These are phyloP conservation scores for Megalonaias nervosa DNA, from an alignment of 1,140 invertebrate genomes.

Conservation along the genomic window DNA sequence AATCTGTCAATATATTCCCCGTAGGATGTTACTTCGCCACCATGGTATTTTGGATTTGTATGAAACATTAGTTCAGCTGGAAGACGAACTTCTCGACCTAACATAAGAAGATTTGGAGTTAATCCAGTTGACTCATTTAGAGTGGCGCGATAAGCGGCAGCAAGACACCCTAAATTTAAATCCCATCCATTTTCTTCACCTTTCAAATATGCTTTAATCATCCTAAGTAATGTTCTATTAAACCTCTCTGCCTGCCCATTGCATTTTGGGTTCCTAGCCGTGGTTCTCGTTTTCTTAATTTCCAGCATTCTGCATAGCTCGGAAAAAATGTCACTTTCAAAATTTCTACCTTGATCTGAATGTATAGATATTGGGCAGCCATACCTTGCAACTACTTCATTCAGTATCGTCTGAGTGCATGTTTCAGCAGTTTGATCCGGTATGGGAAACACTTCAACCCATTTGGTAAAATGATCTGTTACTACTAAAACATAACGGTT, in stretches of 20 bases:
- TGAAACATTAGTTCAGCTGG: constrained; percentile 14
- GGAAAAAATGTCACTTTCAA: background rate
- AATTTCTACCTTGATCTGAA: constrained; percentile 5
- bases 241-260: constrained; percentile 1
- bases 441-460: background rate
- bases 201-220: constrained; percentile 15
- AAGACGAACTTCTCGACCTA: constrained; percentile 12
- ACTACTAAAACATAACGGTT: constrained; percentile 45
- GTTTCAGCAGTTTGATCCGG: constrained; percentile 10
- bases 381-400: background rate
- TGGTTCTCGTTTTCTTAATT: background rate
- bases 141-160: constrained; percentile 16
- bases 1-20: constrained; percentile 15
- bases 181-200: constrained; percentile 28
- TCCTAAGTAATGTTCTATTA: constrained; percentile 6
- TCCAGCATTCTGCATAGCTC: constrained; percentile 7
- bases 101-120: constrained; percentile 5
- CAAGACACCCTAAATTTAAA: constrained; percentile 10
- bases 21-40: constrained; percentile 6
- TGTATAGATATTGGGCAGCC: constrained; percentile 2
- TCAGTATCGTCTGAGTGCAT: constrained; percentile 1
- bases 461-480: background rate
- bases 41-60: background rate
- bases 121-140: constrained; percentile 14
- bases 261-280: background rate